Evolutionary conservation across 2,888 invertebrate species (phyloP), one percentile per base, ranked within the genome.

Genomic region (Stenurella melanura): DNA sequence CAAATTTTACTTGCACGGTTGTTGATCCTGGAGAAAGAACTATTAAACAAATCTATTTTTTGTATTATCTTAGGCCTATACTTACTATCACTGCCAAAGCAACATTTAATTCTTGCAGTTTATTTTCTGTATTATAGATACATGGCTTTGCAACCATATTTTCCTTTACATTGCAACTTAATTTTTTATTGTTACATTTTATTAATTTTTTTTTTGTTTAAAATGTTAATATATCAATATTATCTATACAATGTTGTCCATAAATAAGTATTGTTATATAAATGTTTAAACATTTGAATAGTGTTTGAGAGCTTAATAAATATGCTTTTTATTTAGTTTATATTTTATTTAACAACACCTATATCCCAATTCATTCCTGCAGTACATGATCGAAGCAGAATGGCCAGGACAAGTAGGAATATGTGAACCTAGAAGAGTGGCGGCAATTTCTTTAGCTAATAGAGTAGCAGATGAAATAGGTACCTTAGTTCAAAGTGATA

Each of bases 351-450:
- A 66, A 56, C 73, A 26, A 30, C 61, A 75, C 69, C 61, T 21
- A 38, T 61, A 50, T 19, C 72, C 63, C 50, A 12, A 18, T 54
- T 38, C 15, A 71, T 74, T 76, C 78, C 73, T 78, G n/a, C 92
- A 99, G 95, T 99, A 98, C 87, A 91, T 99, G 26, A 90, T 94
- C 83, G 98, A 99, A 88, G 93, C 94, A 77, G 96, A 96, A 86
- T 97, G 96, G 96, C 92, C 93, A 64, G 96, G 95, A 69, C 91
- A 93, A 77, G 95, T 99, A 69, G 97, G 95, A 63, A 93, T 99
- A 78, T 97, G 98, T 1, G 97, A 99, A 88, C 98, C 99, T 0
- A 91, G 98, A 11, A 92, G 98, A 74, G 94, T 98, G 0, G 97
- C 98, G 0, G 97, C 97, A 0, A 94, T 97, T 66, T 93, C 97